Base-by-base conservation (phyloP, 2,797 vertebrate species). In the Siniperca obscura region DNA sequence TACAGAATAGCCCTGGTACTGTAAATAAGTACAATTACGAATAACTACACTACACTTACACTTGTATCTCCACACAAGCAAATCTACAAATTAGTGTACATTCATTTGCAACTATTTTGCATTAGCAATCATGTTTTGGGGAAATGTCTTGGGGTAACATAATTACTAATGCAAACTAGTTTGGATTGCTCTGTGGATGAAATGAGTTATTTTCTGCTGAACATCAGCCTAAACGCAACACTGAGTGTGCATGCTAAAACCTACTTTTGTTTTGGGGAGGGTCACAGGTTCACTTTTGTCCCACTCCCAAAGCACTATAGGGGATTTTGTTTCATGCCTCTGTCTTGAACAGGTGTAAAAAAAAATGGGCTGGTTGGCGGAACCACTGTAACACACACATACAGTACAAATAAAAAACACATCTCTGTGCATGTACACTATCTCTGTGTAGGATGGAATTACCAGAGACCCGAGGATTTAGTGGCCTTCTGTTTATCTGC, bases 261-360 rank as follows among this genome's bases (percentile, higher is more conserved):
- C 40, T 50, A 48, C 40, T 74, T 87, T 74, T 68, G 73, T 83
- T 30, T 79, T 72, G 27, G 14, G 59, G 19, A 34, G 64, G 78
- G 80, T 78, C 71, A 79, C 76, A 59, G 55, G 57, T 81, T 76
- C 67, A 81, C 36, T 77, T 68, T 75, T 83, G 75, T 81, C 71
- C 61, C 56, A 66, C 74, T 83, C 83, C 56, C 44, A 70, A 55
- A 66, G 81, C 30, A 17, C 78, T 75, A 73, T 44, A 13, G 62
- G 67, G 74, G 80, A 79, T 81, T 88, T 87, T 1, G 71, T 86
- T 85, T 70, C 78, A 83, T 65, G 64, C 78, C 75, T 87, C 74
- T 44, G 77, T 66, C 56, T 78, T 69, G 64, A 84, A 81, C 81
- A 88, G 79, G 72, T 85, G 84, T 56, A 85, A 80, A 73, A 74